Evolutionary conservation across 2,797 vertebrate species (phyloP), one percentile per base, ranked within the genome.

Genomic region (Sternarchorhynchus goeldii): DNA sequence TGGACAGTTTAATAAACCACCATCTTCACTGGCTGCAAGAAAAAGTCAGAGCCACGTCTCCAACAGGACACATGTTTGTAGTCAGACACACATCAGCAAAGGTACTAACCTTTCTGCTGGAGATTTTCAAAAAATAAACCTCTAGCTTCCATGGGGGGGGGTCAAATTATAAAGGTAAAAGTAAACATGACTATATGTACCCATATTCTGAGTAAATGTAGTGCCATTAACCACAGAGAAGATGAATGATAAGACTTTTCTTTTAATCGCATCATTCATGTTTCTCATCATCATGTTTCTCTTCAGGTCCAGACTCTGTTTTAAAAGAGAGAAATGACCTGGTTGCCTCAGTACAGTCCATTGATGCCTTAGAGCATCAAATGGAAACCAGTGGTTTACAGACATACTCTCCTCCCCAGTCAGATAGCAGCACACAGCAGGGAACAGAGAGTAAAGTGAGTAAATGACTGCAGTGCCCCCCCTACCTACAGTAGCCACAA

Each of bases 341-440:
- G 75, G 75, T 89, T 83, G 69, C 82, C 4, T 90, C 92, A 57
- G 88, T 89, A 77, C 91, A 92, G 63, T 88, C 93, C 64, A 85
- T 90, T 62, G 83, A 90, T 84, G 36, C 72, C 21, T 85, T 90
- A 75, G 90, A 89, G 72, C 88, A 90, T 25, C 92, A 92, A 82
- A 76, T 88, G 1, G 77, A 87, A 58, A 56, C 67, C 73, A 85
- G 81, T 45, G 55, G 76, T 73, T 75, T 32, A 5, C 81, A 66
- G 56, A 74, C 82, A 16, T 58, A 60, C 16, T 18, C 17, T 78
- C 25, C 2, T 75, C 68, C 34, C 45, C 75, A 21, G 68, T 80
- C 83, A 67, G 56, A 57, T 67, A 67, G 34, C 55, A 64, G 0
- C 31, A 71, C 53, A 6, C 62, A 65, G 0, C 69, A 65, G 21